These are phyloP conservation scores for Pterostichus niger DNA, from an alignment of 2,888 invertebrate species.

Conservation along the genomic window DNA sequence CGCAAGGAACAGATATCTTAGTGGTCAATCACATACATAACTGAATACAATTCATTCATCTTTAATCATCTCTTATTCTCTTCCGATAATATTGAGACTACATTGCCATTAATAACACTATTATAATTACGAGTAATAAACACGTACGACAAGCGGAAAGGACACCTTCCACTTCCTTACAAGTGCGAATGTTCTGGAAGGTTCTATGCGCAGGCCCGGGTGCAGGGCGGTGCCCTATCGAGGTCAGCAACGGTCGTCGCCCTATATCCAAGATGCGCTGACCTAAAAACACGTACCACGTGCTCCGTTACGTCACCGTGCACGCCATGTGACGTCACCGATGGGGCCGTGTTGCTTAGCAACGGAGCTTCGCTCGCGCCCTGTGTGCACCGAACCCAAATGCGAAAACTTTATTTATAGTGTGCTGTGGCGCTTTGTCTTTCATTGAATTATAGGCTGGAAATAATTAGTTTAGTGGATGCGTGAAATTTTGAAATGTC, in stretches of 20 bases:
- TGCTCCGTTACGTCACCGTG: constrained; percentile 69
- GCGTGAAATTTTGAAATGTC: constrained; percentile 24
- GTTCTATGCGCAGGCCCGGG: constrained; percentile 10
- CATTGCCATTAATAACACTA: constrained; percentile 6
- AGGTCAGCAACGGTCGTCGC: constrained; percentile 58
- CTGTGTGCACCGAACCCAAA: constrained; percentile 20
- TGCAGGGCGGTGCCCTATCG: constrained; percentile 53
- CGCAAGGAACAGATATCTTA: too few relatives aligned
- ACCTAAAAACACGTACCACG: constrained; percentile 67
- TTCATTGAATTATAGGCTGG: constrained; percentile 41
- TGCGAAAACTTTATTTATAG: constrained; percentile 47
- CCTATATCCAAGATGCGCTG: constrained; percentile 63
- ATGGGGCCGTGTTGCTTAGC: constrained; percentile 61
- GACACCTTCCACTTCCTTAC: background rate
- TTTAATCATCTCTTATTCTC: background rate
- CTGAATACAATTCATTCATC: too few relatives aligned
- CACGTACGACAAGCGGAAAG: background rate
- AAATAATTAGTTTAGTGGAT: constrained; percentile 35
- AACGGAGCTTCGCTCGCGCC: constrained; percentile 26
- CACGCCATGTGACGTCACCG: constrained; percentile 68
- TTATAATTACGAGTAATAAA: constrained; percentile 26
- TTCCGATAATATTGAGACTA: background rate
- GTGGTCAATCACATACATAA: too few relatives aligned
- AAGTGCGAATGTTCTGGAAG: background rate
- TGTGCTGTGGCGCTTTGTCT: constrained; percentile 25